Conservation (phyloP, 2,113 vertebrate genomes). For the Leucoraja erinaceus region DNA sequence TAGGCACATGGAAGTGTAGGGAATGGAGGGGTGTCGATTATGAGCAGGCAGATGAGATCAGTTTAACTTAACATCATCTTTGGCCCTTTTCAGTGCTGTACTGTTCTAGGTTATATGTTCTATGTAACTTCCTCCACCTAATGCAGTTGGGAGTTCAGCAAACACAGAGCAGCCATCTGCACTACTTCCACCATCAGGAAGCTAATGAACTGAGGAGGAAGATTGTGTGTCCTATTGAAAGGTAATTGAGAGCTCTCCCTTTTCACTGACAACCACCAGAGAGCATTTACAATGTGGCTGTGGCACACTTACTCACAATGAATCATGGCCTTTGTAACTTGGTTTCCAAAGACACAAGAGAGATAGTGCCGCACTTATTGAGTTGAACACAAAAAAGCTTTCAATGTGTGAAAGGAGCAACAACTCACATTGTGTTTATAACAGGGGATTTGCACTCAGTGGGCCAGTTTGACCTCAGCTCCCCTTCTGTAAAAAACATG, state of each 20-base stretch:
- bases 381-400: background rate
- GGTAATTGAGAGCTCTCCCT: slow-evolving; percentile 32
- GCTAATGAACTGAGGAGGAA: slow-evolving; percentile 37
- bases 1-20: no score
- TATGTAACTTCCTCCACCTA: background rate
- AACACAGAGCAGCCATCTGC: background rate
- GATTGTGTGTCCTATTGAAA: slow-evolving; percentile 29
- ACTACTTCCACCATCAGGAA: background rate
- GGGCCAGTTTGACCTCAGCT: background rate
- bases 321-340: background rate
- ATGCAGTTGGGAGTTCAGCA: background rate
- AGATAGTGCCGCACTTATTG: slow-evolving; percentile 14
- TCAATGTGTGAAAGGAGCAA: background rate
- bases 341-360: slow-evolving; percentile 13
- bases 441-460: background rate
- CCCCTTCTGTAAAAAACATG: background rate
- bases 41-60: no score
- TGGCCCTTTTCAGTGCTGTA: no score
- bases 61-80: no score
- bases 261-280: background rate
- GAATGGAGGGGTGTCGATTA: no score
- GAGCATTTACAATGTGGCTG: background rate
- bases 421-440: background rate
- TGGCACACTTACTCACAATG: slow-evolving; percentile 20
- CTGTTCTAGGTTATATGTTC: no score